Base-by-base conservation (phyloP, 92 coral and sea anemone genomes). In the Bergia sp. region DNA sequence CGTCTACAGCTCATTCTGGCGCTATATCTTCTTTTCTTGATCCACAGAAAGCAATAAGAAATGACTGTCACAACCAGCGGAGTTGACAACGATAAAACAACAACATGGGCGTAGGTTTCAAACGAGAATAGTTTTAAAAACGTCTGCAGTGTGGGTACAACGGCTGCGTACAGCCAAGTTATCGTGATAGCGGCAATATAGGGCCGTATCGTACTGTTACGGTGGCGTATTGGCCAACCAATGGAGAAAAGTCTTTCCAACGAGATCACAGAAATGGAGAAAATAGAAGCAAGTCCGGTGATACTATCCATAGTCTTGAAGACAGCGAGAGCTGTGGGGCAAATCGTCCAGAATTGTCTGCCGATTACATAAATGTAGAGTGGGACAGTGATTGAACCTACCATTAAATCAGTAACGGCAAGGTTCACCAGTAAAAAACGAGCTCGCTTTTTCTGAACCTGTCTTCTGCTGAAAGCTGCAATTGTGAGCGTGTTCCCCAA, bases 201-300 rank as follows among this genome's bases (percentile, higher is more conserved):
- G 23, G 77, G 77, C 72, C 77, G 77, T 42, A 40, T 29, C 50
- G 86, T 82, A 37, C 77, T 67, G 21, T 82, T 82, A 44, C 77
- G 86, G 64, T 82, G 77, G n/a, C 77, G 53, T 43, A 82, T 66
- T 21, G 86, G 86, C 86, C 86, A 82, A 13, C 86, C 86, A 42
- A 82, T 67, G 8, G 86, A 66, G 16, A 43, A 66, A 10, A 82
- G 76, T 47, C 86, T 44, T 37, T 82, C 86, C 42, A 82, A 37
- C 37, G 86, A 82, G 5, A 82, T 40, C 40, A 82, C 57, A 43
- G 77, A 43, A 43, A 82, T 82, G 37, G 86, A 82, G 29, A 82
- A 65, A 8, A 82, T 82, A 11, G 86, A 82, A 41, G 86, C 86
- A 13, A 82, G 18, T 39, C 86, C 86, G 57, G 86, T 82, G 65